Evolutionary conservation across 2,113 vertebrate species (phyloP).

Genomic region (Penelope pileata): DNA sequence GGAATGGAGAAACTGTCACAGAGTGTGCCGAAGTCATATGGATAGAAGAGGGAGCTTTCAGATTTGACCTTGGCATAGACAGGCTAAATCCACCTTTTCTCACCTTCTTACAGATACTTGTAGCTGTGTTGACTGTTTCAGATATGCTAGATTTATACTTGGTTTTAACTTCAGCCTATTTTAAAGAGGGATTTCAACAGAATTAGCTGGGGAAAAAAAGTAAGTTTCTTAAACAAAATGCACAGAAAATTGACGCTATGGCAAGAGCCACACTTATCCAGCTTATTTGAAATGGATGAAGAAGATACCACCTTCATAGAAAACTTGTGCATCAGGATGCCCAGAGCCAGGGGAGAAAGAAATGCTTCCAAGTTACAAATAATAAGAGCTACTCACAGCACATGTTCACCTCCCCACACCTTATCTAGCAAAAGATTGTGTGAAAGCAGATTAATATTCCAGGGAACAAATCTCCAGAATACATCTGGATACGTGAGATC

Average conservation of each 20-base stretch:
- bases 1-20: not conserved
- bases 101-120: not conserved
- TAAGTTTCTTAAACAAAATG: not conserved
- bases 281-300: not conserved
- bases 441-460: not conserved
- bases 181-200: not conserved
- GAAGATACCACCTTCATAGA: not conserved
- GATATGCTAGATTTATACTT: not conserved
- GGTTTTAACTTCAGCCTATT: not conserved
- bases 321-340: not conserved
- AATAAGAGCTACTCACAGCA: not conserved
- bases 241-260: not conserved
- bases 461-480: not conserved
- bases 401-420: not conserved
- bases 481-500: not conserved
- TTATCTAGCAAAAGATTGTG: not conserved
- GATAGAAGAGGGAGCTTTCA: not conserved
- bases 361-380: not conserved
- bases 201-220: not conserved
- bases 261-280: not conserved
- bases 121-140: not conserved
- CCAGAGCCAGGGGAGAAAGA: not conserved
- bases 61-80: not conserved
- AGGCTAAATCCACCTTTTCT: not conserved
- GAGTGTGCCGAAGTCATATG: not conserved